phyloP scores from a whole-genome alignment of 1,140 invertebrate species.

The Drosophila murphyi region DNA sequence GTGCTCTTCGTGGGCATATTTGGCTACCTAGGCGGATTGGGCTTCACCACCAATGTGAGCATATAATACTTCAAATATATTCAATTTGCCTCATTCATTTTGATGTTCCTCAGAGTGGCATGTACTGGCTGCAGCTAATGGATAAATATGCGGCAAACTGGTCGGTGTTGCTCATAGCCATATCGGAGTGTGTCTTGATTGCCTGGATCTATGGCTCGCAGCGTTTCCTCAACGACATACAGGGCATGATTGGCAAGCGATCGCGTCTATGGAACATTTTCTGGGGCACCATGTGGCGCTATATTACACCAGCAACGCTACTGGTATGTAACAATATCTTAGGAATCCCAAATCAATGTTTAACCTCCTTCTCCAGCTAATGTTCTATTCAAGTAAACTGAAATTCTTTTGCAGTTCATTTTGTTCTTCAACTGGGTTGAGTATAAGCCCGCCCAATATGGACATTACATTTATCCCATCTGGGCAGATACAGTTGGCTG shows the following conservation, averaged over 20 bases:
- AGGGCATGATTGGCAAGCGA: conserved; percentile 91
- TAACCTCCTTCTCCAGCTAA: neutral
- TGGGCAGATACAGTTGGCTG: conserved; percentile 93
- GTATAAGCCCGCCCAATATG: conserved; percentile 90
- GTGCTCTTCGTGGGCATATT: conserved; percentile 89
- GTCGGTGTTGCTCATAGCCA: conserved; percentile 93
- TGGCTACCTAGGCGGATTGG: conserved; percentile 90
- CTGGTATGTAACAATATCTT: conserved; percentile 84
- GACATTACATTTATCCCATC: conserved; percentile 90
- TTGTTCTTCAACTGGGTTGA: conserved; percentile 93
- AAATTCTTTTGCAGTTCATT: conserved; percentile 87
- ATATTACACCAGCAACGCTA: conserved; percentile 91
- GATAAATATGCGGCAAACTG: conserved; percentile 95
- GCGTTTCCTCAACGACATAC: conserved; percentile 91
- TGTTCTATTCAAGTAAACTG: too few relatives aligned
- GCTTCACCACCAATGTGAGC: conserved; percentile 91
- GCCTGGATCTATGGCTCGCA: conserved; percentile 94
- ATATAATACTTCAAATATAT: neutral
- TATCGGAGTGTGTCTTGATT: conserved; percentile 91
- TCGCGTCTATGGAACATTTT: conserved; percentile 90
- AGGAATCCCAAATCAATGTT: too few relatives aligned
- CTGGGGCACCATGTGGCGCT: conserved; percentile 93
- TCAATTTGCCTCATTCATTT: neutral
- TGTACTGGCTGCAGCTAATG: conserved; percentile 94
- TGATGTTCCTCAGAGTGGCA: conserved; percentile 88